These are phyloP conservation scores for Irena cyanogastra DNA, from an alignment of 2,113 vertebrate species.

Conservation along the genomic window DNA sequence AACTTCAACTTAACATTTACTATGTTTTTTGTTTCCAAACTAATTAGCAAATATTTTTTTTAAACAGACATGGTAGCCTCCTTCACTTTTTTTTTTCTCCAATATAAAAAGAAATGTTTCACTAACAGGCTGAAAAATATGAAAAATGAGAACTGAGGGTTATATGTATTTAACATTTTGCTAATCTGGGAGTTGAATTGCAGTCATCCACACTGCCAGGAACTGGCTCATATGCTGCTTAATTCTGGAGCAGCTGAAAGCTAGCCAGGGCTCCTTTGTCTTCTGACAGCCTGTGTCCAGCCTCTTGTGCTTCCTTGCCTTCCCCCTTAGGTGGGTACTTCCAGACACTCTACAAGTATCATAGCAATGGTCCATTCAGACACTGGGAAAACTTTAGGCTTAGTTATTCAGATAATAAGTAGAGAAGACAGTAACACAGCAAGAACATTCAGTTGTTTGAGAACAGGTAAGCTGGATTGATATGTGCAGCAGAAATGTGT, in stretches of 20 bases:
- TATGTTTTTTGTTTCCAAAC: background rate
- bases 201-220: background rate
- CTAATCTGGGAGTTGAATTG: background rate
- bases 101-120: conserved; percentile 10
- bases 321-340: background rate
- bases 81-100: background rate
- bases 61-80: background rate
- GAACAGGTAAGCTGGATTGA: background rate
- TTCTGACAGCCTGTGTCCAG: background rate
- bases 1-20: background rate
- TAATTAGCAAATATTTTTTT: background rate
- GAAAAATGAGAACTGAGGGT: background rate
- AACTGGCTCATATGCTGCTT: background rate
- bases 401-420: background rate
- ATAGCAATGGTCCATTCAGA: background rate
- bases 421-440: background rate
- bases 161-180: background rate
- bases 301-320: background rate
- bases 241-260: background rate
- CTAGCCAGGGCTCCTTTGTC: background rate
- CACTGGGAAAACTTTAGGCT: background rate
- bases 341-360: background rate
- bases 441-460: background rate
- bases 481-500: background rate
- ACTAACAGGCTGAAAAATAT: background rate